A percentile compares a stretch with the other conserved stretches of the same genome.
Conservation (phyloP, 2,888 invertebrate species). For the Taphrorychus bicolor region DNA sequence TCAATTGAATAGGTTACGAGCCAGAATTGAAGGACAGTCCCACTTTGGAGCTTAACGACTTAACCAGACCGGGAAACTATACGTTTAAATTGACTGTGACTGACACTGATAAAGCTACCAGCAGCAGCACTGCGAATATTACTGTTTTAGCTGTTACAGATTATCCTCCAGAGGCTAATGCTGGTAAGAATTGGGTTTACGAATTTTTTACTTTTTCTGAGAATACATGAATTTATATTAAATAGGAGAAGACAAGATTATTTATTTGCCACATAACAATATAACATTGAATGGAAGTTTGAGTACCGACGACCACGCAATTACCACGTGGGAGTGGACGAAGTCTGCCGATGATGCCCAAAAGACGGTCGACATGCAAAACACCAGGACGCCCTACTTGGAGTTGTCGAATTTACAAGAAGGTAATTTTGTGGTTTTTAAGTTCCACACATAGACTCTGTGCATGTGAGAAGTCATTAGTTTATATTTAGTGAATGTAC, state of each 20-base stretch:
- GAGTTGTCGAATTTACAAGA: slow-evolving; percentile 87
- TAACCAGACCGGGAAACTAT: slow-evolving; percentile 87
- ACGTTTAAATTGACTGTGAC: slow-evolving; percentile 90
- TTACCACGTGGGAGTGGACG: slow-evolving; percentile 95
- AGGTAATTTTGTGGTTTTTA: slow-evolving; percentile 55
- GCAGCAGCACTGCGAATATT: slow-evolving; percentile 86
- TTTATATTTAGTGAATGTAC: too few relatives aligned
- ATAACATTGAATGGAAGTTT: slow-evolving; percentile 88
- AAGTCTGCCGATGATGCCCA: slow-evolving; percentile 86
- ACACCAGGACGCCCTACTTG: slow-evolving; percentile 88
- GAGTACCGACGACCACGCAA: slow-evolving; percentile 93
- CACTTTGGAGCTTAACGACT: slow-evolving; percentile 83
- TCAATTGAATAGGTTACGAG: slow-evolving; percentile 71
- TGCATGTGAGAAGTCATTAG: too few relatives aligned
- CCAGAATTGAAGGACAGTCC: slow-evolving; percentile 79
- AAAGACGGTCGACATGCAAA: slow-evolving; percentile 95
- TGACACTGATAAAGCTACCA: slow-evolving; percentile 87
- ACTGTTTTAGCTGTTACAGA: slow-evolving; percentile 90
- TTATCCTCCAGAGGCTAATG: slow-evolving; percentile 95
- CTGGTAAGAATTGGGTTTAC: slow-evolving; percentile 65
- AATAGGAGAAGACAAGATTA: slow-evolving; percentile 82
- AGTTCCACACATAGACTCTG: slow-evolving; percentile 92
- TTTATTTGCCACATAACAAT: slow-evolving; percentile 88
- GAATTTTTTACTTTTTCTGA: background rate
- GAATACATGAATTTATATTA: background rate